These are phyloP conservation scores for Procambarus clarkii DNA, from an alignment of 1,140 invertebrate species.

Conservation along the genomic window DNA sequence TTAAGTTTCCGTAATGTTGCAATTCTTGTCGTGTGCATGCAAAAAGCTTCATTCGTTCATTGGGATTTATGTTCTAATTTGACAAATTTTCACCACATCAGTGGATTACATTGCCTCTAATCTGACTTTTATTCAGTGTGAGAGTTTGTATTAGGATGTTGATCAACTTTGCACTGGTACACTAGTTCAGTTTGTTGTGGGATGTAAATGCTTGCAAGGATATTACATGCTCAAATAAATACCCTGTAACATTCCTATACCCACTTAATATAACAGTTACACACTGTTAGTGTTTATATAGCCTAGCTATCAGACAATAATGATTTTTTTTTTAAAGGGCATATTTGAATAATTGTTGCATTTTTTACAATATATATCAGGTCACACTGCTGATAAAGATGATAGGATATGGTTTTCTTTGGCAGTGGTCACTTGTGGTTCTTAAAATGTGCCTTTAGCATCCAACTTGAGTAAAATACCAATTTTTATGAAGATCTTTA, in stretches of 20 bases:
- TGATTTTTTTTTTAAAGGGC: neutral
- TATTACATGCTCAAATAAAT: conserved; percentile 18
- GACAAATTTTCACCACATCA: neutral
- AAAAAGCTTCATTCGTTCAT: conserved; percentile 28
- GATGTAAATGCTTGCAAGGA: neutral
- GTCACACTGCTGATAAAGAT: conserved; percentile 4
- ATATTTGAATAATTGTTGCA: conserved; percentile 1
- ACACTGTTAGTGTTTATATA: conserved; percentile 16
- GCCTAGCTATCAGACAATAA: neutral
- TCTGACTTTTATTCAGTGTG: neutral
- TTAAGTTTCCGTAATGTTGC: conserved; percentile 30
- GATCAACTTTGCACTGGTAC: neutral
- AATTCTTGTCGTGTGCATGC: conserved; percentile 38
- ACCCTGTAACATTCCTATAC: conserved; percentile 18
- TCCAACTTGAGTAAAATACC: neutral
- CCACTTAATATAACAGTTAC: neutral
- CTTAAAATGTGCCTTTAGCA: conserved; percentile 26
- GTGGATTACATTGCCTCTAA: neutral
- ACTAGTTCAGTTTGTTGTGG: neutral
- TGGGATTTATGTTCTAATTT: conserved; percentile 21
- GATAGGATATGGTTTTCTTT: conserved; percentile 22
- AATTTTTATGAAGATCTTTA: neutral
- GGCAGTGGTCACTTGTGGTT: conserved; percentile 27
- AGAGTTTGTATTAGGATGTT: neutral
- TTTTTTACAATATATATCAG: neutral